Evolutionary conservation across 2,888 invertebrate genomes (phyloP).

Genomic region (Aphodius sticticus): DNA sequence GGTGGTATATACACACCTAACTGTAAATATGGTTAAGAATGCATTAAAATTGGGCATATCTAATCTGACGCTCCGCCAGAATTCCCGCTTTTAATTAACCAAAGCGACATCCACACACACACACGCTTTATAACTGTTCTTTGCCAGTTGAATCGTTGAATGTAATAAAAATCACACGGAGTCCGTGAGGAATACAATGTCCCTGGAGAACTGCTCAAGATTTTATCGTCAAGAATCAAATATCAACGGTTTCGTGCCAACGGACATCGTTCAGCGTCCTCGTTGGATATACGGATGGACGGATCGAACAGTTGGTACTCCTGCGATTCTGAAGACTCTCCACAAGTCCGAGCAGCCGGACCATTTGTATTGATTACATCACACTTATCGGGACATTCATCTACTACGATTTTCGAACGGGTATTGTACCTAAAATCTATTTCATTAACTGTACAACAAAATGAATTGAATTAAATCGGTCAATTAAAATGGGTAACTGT

Average conservation of each 20-base stretch:
- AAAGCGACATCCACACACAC: neutral
- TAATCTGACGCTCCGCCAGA: neutral
- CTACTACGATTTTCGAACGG: too few relatives aligned
- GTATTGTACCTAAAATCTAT: too few relatives aligned
- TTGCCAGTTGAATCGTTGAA: neutral
- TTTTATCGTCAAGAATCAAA: neutral
- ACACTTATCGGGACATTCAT: too few relatives aligned
- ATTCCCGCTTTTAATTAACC: neutral
- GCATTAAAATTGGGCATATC: slow-evolving; percentile 4
- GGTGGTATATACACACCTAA: neutral
- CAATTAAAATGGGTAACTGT: too few relatives aligned
- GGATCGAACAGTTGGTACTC: neutral
- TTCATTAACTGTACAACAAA: too few relatives aligned
- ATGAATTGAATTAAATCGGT: too few relatives aligned
- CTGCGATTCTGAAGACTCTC: neutral
- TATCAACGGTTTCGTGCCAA: neutral
- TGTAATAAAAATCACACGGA: neutral
- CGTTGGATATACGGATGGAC: too few relatives aligned
- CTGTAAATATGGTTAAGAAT: neutral
- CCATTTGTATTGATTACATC: too few relatives aligned
- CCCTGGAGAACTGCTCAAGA: neutral
- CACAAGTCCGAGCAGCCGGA: too few relatives aligned
- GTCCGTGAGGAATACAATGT: neutral
- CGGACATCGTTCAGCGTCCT: too few relatives aligned
- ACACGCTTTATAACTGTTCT: neutral